Evolutionary conservation across 2,113 vertebrate species (phyloP), one percentile per base, ranked within the genome.

Genomic region (Arothron firmamentum): DNA sequence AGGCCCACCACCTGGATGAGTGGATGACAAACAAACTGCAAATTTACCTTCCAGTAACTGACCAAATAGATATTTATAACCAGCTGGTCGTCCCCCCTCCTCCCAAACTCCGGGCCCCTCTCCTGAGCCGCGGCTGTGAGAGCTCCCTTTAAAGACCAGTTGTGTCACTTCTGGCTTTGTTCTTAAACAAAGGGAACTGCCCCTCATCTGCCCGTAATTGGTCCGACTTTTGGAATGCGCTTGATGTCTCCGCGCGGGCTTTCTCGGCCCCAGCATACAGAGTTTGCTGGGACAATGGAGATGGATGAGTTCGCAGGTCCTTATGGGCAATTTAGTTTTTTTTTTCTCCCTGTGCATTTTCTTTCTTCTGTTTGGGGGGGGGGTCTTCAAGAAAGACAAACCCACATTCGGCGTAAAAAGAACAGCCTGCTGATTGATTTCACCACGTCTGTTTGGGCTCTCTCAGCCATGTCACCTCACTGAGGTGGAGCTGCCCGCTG

Each of bases 51-150:
- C 89, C 90, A 91, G 90, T 89, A 90, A 90, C 84, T 88, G 84
- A 89, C 85, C 87, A 88, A 89, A 84, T 89, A 89, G 89, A 88
- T 91, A 88, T 91, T 90, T 90, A 87, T 91, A 88, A 88, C 85
- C 90, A 91, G 85, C 90, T 91, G 90, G 88, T 88, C 25, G 25
- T 28, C 80, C 83, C 84, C 83, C 77, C 83, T 81, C 77, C 70
- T 69, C 55, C 69, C 70, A 65, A 57, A 16, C 14, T 17, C 59
- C 11, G 68, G 43, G 54, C 65, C 80, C 52, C 80, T 69, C 58
- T 45, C 70, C 69, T 59, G 52, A 70, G 59, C 77, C 59, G 54
- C 17, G 72, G 71, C 87, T 86, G 78, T 64, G 76, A 89, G 85
- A 91, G 83, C 82, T 80, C 77, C 68, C 72, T 89, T 90, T 89